phyloP scores from a whole-genome alignment of 2,888 invertebrate species.

The Andrena dorsata region DNA sequence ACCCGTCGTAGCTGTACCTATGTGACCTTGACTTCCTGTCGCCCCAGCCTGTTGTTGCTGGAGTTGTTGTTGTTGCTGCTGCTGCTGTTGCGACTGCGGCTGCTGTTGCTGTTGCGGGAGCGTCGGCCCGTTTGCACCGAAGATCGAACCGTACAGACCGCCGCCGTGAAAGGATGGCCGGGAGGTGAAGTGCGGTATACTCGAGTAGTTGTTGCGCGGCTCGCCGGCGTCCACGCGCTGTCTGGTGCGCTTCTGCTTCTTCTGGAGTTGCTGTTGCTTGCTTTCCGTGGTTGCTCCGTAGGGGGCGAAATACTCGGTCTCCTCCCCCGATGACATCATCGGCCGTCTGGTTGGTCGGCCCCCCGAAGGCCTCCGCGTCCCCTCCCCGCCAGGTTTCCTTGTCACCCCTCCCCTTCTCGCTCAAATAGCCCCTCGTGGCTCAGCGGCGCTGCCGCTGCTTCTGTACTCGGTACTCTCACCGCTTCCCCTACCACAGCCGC shows the following conservation, averaged over 20 bases:
- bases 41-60: conserved; percentile 84
- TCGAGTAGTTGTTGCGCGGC: conserved; percentile 96
- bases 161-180: conserved; percentile 93
- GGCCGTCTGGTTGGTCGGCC: conserved; percentile 89
- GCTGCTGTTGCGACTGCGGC: conserved; percentile 70
- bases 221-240: conserved; percentile 98
- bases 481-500: conserved; percentile 75
- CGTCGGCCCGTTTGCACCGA: conserved; percentile 88
- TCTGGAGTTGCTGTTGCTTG: conserved; percentile 90
- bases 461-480: conserved; percentile 71
- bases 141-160: conserved; percentile 95
- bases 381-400: conserved; percentile 87
- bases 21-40: conserved; percentile 81
- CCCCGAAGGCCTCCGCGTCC: conserved; percentile 92
- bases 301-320: conserved; percentile 97
- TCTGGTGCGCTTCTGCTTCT: conserved; percentile 97
- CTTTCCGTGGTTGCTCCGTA: conserved; percentile 90
- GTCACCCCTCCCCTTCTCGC: conserved; percentile 88
- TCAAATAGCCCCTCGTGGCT: conserved; percentile 89
- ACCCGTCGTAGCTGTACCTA: conserved; percentile 86
- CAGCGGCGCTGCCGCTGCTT: conserved; percentile 86
- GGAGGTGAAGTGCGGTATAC: conserved; percentile 91
- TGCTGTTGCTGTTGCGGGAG: conserved; percentile 73
- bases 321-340: conserved; percentile 99
- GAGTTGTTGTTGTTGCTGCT: conserved; percentile 69